phyloP scores from a whole-genome alignment of 2,113 vertebrate genomes.

The Istiophorus platypterus region DNA sequence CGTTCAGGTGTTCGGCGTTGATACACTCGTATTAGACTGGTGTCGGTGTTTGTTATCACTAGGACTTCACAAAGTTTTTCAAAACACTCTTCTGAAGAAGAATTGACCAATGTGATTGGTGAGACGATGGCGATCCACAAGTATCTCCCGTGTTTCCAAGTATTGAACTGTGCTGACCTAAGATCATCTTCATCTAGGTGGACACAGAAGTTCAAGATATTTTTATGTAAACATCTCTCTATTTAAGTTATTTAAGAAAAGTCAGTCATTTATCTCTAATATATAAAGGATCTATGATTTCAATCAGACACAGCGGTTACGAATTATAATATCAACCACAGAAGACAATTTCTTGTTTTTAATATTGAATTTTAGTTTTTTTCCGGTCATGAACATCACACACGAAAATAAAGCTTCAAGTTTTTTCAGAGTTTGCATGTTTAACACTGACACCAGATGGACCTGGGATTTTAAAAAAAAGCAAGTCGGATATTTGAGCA shows the following conservation, averaged over 20 bases:
- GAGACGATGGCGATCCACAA: not conserved
- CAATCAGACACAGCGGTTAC: not conserved
- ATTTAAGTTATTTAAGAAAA: not conserved
- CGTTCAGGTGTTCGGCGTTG: not conserved
- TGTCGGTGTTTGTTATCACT: not conserved
- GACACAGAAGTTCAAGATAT: not conserved
- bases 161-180: not conserved
- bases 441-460: not conserved
- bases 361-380: no score
- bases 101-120: not conserved
- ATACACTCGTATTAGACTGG: not conserved
- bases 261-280: not conserved
- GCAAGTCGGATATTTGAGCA: conserved; percentile 12
- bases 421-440: not conserved
- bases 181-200: not conserved
- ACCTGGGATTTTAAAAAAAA: not conserved
- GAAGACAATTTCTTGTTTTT: not conserved
- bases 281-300: not conserved
- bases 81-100: conserved; percentile 4
- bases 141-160: not conserved
- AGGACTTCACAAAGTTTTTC: conserved; percentile 11
- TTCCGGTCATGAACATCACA: not conserved
- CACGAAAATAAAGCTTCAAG: not conserved
- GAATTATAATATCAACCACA: not conserved
- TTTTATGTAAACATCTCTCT: not conserved